phyloP scores from a whole-genome alignment of 1,140 invertebrate genomes.

The Drosophila arawakana region DNA sequence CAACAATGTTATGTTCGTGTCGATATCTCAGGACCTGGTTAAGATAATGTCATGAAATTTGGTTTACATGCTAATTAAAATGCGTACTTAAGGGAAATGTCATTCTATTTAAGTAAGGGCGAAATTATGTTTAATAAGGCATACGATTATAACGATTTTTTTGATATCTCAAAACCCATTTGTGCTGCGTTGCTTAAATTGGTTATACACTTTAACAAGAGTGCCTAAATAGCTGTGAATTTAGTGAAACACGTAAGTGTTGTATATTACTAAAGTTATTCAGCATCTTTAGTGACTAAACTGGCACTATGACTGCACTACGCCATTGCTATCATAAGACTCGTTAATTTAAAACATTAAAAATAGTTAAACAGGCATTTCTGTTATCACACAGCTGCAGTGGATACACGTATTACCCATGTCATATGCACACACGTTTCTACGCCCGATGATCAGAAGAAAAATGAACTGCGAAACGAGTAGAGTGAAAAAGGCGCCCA shows the following conservation, averaged over 20 bases:
- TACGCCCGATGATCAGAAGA: conserved; percentile 42
- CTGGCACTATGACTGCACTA: no score
- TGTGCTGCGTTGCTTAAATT: no score
- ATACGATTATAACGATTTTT: no score
- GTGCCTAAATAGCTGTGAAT: no score
- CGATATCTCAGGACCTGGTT: conserved; percentile 8
- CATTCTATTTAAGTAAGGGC: no score
- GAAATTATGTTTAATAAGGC: no score
- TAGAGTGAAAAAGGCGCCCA: conserved; percentile 18
- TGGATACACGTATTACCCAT: conserved; percentile 49
- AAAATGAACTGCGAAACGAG: conserved; percentile 51
- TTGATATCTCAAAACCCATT: no score
- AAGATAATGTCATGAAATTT: conserved; percentile 9
- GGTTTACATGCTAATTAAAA: background rate
- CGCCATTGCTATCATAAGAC: background rate
- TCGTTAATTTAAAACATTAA: conserved; percentile 27
- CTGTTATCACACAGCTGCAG: conserved; percentile 60
- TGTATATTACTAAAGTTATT: no score
- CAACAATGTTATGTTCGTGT: conserved; percentile 39
- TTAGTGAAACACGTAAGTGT: no score
- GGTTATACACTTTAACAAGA: no score
- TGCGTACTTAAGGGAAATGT: background rate
- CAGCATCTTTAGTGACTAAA: no score
- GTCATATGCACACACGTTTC: conserved; percentile 49
- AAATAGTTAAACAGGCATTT: conserved; percentile 38